A percentile compares a stretch with the other conserved stretches of the same genome.
phyloP scores from a whole-genome alignment of 2,797 vertebrate species.

The Scleropages formosus region DNA sequence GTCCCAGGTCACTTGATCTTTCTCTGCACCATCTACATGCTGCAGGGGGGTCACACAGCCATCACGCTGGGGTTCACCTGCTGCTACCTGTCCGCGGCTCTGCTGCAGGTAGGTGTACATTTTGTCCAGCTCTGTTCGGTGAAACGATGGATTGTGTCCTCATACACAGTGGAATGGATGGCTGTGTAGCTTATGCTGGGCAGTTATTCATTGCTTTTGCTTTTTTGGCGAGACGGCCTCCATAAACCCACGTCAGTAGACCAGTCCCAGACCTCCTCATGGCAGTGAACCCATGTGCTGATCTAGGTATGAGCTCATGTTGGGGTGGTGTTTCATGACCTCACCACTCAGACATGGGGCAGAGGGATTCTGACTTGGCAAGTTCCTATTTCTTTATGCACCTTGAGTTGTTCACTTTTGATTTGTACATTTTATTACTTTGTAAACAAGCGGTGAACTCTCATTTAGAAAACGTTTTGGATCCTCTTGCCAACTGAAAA shows the following conservation, averaged over 20 bases:
- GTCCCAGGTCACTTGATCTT: slow-evolving; percentile 84
- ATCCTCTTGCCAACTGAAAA: background rate
- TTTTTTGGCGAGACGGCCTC: too few relatives aligned
- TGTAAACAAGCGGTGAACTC: background rate
- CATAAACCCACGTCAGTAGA: background rate
- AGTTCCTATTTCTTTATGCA: background rate
- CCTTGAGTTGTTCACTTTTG: background rate
- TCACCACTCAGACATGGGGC: background rate
- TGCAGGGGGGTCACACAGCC: slow-evolving; percentile 68
- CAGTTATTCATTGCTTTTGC: too few relatives aligned
- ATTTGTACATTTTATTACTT: background rate
- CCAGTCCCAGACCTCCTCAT: background rate
- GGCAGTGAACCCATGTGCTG: background rate
- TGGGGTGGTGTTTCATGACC: background rate
- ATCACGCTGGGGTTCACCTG: slow-evolving; percentile 69
- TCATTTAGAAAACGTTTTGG: background rate
- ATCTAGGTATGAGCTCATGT: background rate
- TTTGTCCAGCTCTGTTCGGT: slow-evolving; percentile 37
- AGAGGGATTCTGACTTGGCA: background rate
- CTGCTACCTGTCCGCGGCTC: slow-evolving; percentile 74
- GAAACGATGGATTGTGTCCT: too few relatives aligned
- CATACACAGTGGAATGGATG: too few relatives aligned
- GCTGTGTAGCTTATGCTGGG: too few relatives aligned
- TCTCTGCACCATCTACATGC: slow-evolving; percentile 74
- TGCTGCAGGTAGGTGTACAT: slow-evolving; percentile 70